phyloP scores from a whole-genome alignment of 2,113 vertebrate species.

The Callopanchax toddi region DNA sequence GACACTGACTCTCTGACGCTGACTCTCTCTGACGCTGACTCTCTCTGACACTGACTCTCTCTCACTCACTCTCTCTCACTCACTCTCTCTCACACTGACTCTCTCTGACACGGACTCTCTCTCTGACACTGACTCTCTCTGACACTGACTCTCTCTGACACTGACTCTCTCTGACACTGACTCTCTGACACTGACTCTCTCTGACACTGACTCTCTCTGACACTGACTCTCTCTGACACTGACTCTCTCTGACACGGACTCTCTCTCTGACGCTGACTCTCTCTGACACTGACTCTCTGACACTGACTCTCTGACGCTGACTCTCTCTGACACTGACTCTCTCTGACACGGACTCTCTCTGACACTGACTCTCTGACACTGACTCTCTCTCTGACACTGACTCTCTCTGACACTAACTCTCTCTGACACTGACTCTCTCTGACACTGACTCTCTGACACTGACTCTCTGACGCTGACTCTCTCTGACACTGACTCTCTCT shows the following conservation, averaged over 20 bases:
- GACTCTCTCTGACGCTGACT: slow-evolving; percentile 37
- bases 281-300: slow-evolving; percentile 64
- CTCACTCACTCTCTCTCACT: too few species aligned
- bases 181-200: too few species aligned
- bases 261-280: slow-evolving; percentile 37
- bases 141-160: slow-evolving; percentile 53
- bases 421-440: slow-evolving; percentile 43
- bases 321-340: slow-evolving; percentile 59
- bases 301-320: slow-evolving; percentile 30
- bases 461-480: slow-evolving; percentile 34
- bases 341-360: slow-evolving; percentile 43
- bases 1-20: too few species aligned
- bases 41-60: slow-evolving; percentile 62
- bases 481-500: slow-evolving; percentile 59
- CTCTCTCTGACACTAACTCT: slow-evolving; percentile 59
- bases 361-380: too few species aligned
- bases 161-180: slow-evolving; percentile 59
- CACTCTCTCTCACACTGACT: slow-evolving; percentile 36
- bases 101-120: slow-evolving; percentile 60
- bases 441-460: too few species aligned
- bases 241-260: slow-evolving; percentile 59
- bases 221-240: slow-evolving; percentile 38
- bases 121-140: slow-evolving; percentile 43
- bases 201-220: slow-evolving; percentile 57
- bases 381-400: slow-evolving; percentile 34